Conservation (phyloP, 92 coral and sea anemone genomes). For the Micromussa lordhowensis region DNA sequence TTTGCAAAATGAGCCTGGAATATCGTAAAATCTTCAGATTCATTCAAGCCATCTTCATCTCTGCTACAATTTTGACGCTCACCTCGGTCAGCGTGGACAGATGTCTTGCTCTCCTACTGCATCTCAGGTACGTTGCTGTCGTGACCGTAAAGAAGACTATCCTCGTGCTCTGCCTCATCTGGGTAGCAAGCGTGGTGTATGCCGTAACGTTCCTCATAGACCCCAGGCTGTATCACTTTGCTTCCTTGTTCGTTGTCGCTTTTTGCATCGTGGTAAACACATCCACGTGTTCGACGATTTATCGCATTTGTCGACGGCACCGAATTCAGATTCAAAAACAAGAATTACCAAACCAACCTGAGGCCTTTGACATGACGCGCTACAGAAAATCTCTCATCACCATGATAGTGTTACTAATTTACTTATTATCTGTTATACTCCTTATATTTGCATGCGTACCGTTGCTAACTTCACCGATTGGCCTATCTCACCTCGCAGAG, state of each 20-base stretch:
- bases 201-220: neutral
- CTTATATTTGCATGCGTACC: slow-evolving; percentile 14
- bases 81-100: slow-evolving; percentile 7
- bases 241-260: neutral
- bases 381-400: slow-evolving; percentile 21
- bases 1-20: neutral
- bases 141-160: slow-evolving; percentile 3
- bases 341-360: neutral
- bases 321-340: neutral
- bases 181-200: neutral
- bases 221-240: neutral
- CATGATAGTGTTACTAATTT: neutral
- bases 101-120: neutral
- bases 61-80: neutral
- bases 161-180: neutral
- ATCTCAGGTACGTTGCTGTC: neutral
- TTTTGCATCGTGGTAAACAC: neutral
- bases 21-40: neutral
- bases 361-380: neutral
- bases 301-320: slow-evolving; percentile 21
- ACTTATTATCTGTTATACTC: slow-evolving; percentile 8
- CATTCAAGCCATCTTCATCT: slow-evolving; percentile 1
- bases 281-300: neutral
- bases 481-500: neutral
- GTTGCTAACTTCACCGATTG: neutral